These are phyloP conservation scores for Larimichthys crocea DNA, from an alignment of 2,113 vertebrate species.

Conservation along the genomic window DNA sequence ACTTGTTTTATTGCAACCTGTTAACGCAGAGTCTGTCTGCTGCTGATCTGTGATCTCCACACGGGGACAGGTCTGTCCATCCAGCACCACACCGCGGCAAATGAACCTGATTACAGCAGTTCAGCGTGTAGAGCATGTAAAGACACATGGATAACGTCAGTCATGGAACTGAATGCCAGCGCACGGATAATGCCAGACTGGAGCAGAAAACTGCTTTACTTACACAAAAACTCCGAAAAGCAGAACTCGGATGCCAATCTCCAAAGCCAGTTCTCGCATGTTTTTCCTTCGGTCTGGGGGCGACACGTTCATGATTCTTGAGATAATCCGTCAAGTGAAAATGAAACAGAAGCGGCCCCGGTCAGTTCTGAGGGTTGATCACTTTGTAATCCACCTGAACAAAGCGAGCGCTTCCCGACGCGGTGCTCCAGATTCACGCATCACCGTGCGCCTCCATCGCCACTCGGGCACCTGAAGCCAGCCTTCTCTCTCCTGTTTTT, in stretches of 20 bases:
- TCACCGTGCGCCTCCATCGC: conserved; percentile 60
- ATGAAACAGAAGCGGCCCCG: background rate
- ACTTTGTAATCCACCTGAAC: conserved; percentile 68
- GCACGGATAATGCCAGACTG: background rate
- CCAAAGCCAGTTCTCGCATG: conserved; percentile 81
- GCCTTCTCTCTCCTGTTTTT: conserved; percentile 17
- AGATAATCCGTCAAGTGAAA: conserved; percentile 57
- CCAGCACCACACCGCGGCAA: conserved; percentile 56
- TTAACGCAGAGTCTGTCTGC: conserved; percentile 51
- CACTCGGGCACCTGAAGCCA: conserved; percentile 68
- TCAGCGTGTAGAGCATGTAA: background rate
- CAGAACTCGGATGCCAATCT: conserved; percentile 84
- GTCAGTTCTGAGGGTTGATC: conserved; percentile 37
- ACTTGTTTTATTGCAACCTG: conserved; percentile 64
- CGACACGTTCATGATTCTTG: conserved; percentile 82
- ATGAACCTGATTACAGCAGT: conserved; percentile 13
- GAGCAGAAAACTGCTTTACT: conserved; percentile 69
- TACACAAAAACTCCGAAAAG: conserved; percentile 88
- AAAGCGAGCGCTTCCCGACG: conserved; percentile 23
- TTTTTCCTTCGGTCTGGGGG: conserved; percentile 84
- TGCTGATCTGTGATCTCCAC: conserved; percentile 28
- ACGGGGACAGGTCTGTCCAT: conserved; percentile 33
- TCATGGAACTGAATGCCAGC: background rate
- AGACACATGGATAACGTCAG: background rate
- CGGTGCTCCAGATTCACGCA: conserved; percentile 51